Base-by-base conservation (phyloP, 2,888 invertebrate species). In the Leptinotarsa rubiginosa region DNA sequence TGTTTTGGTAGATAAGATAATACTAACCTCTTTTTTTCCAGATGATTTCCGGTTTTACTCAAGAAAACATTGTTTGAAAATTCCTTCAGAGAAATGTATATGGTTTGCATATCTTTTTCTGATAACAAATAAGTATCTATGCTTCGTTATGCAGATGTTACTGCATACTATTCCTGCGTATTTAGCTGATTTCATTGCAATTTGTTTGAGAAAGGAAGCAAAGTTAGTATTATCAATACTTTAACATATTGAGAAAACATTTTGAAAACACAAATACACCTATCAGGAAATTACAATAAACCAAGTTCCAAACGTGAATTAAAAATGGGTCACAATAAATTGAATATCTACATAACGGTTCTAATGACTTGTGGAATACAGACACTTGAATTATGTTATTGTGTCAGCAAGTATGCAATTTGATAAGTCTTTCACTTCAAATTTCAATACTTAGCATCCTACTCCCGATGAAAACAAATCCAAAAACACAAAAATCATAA, bases 41-140 rank as follows among this genome's bases (percentile, higher is more conserved):
- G 91, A 87, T 18, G 82, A 86, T 12, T 93, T 94, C 82, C 90
- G 91, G 89, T 81, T 86, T 0, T 84, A 89, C 74, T 89, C 89
- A 22, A 88, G 91, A 80, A 80, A 87, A 12, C 89, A 91, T 79
- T 92, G 92, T 0, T 79, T 90, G 0, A 85, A 89, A 71, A 89
- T 90, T 47, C 92, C 93, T 0, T 88, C 91, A 0, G 85, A 87
- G 0, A 89, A 90, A 41, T 90, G 91, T 0, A 88, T 94, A n/a
- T 93, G 93, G 89, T 90, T 91, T 82, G 92, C 91, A 84, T 87
- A 91, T 73, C 91, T 94, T 75, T 89, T 89, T 20, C 88, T 94
- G 80, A 92, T 91, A 54, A 89, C 90, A 4, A 89, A 92, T 74
- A 90, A 88, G 77, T 89, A 91, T 91, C 5, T 91, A 92, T 82